These are phyloP conservation scores for Byasa hedistus DNA, from an alignment of 2,888 invertebrate genomes.

Conservation along the genomic window DNA sequence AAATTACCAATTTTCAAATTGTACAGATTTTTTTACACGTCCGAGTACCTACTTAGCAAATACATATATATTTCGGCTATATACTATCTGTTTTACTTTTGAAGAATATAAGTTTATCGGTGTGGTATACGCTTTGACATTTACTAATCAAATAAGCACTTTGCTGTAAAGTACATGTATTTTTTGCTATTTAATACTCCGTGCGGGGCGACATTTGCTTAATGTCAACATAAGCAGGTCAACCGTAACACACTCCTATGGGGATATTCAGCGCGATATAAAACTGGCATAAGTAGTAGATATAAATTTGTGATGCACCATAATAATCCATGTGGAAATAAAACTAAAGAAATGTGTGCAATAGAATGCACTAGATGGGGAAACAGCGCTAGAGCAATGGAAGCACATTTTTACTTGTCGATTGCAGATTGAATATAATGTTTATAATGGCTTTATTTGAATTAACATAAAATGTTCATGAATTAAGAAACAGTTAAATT, in stretches of 20 bases:
- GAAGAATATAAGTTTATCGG: too few relatives aligned
- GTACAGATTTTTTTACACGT: too few relatives aligned
- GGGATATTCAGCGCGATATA: conserved; percentile 8
- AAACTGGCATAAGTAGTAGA: not conserved
- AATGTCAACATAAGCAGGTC: conserved; percentile 13
- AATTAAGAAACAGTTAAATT: too few relatives aligned
- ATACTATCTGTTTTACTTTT: too few relatives aligned
- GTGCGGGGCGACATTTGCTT: conserved; percentile 6
- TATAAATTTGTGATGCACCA: not conserved
- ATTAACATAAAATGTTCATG: too few relatives aligned
- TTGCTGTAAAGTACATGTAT: not conserved
- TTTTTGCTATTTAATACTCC: not conserved
- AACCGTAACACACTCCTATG: conserved; percentile 11
- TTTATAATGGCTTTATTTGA: not conserved
- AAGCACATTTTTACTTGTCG: not conserved
- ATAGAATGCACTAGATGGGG: not conserved
- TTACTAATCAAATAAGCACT: not conserved
- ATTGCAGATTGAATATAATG: not conserved
- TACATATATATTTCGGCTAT: not conserved
- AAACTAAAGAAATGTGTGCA: conserved; percentile 1
- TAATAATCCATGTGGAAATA: conserved; percentile 7
- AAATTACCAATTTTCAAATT: too few relatives aligned
- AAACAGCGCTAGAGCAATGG: not conserved
- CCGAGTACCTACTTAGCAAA: not conserved
- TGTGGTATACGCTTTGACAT: not conserved